phyloP scores from a whole-genome alignment of 2,113 vertebrate species.

The Otocyon megalotis region DNA sequence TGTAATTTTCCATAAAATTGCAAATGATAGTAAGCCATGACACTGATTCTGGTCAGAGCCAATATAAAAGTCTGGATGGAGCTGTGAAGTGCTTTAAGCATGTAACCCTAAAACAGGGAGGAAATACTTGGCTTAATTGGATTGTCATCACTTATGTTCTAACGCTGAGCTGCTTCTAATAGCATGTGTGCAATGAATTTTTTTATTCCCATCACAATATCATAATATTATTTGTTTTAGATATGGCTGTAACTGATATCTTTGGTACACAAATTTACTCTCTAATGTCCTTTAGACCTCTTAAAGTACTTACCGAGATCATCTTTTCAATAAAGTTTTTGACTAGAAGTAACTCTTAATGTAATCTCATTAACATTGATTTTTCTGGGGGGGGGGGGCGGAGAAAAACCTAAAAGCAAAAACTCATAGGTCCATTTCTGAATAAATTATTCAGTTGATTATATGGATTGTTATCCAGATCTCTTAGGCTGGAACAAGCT shows the following conservation, averaged over 20 bases:
- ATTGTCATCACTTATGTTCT: conserved; percentile 8
- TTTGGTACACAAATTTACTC: neutral
- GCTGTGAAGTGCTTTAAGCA: neutral
- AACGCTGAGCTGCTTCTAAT: neutral
- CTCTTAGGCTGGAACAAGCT: neutral
- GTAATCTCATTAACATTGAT: conserved; percentile 55
- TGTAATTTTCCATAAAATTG: conserved; percentile 61
- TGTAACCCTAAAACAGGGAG: conserved; percentile 10
- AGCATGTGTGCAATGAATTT: neutral
- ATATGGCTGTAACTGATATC: conserved; percentile 1
- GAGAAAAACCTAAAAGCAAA: neutral
- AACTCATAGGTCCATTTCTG: neutral
- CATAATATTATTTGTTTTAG: conserved; percentile 45
- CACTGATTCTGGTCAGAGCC: conserved; percentile 20
- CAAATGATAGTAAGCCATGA: neutral
- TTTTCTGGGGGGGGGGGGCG: neutral
- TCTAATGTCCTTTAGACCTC: neutral
- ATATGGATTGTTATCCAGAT: neutral
- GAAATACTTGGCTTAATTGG: neutral
- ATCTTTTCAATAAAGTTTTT: conserved; percentile 42
- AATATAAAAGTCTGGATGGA: conserved; percentile 28
- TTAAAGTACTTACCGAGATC: neutral
- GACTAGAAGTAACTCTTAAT: neutral
- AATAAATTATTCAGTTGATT: conserved; percentile 50
- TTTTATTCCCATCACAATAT: conserved; percentile 30